Evolutionary conservation across 2,797 vertebrate genomes (phyloP), one percentile per base, ranked within the genome.

Genomic region (Syncerus caffer): DNA sequence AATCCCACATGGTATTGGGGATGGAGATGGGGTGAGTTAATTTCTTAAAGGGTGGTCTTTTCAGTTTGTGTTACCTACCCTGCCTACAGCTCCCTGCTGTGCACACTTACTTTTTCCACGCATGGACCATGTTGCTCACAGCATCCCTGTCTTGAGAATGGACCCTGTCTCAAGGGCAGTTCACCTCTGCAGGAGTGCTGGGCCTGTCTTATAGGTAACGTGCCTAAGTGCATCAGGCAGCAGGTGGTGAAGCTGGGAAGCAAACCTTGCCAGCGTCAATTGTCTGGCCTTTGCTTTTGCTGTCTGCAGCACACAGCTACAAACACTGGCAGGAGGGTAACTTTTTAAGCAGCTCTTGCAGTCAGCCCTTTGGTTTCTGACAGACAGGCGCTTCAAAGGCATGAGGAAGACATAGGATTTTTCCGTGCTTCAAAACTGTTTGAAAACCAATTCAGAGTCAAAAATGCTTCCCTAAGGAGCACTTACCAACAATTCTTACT

Each of bases 391-490:
- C 67, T 92, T 95, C 94, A 87, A 71, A 97, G 79, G 31, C 55
- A 1, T 67, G 83, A 96, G 79, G 62, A 91, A 97, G 89, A 95
- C 93, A 79, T 34, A 84, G 13, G 10, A 62, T 83, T 97, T 97
- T 91, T 93, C 88, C 11, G 45, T 79, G 67, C 91, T 95, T 96
- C 78, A 27, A 53, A 96, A 96, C 85, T 93, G 82, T 92, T 97
- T 90, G 95, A 97, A 97, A 97, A 97, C 97, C 85, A 94, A 74
- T 57, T 60, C 45, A 88, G 74, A 93, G 34, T 91, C 83, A 95
- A 86, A 95, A 97, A 85, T 94, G 42, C 58, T 95, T 91, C 97
- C 57, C 85, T 47, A 29, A 96, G 95, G 95, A 95, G 60, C 84
- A 71, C 94, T 97, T 96, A 96, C 50, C 34, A 57, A 85, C 83